phyloP scores from a whole-genome alignment of 2,113 vertebrate genomes.

The Chaenogobius annularis region DNA sequence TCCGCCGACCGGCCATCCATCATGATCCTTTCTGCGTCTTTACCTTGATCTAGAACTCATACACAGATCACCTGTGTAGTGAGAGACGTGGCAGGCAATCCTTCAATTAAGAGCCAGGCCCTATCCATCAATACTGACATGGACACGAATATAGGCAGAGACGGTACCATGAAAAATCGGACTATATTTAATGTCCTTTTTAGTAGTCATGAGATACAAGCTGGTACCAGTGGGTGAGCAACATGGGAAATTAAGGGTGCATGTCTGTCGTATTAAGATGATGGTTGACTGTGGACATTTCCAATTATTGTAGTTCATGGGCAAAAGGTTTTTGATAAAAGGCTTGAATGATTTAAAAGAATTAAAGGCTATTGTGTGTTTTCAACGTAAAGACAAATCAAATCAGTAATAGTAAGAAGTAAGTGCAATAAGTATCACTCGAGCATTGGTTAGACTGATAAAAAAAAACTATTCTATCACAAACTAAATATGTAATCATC shows the following conservation, averaged over 20 bases:
- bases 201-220: constrained; percentile 12
- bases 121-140: constrained; percentile 53
- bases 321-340: background rate
- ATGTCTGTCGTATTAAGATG: background rate
- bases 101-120: constrained; percentile 46
- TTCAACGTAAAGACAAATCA: background rate
- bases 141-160: constrained; percentile 1
- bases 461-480: too few species aligned
- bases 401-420: too few species aligned
- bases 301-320: background rate
- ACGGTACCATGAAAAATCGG: background rate
- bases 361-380: background rate
- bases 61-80: constrained; percentile 60
- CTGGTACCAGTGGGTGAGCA: background rate
- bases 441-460: too few species aligned
- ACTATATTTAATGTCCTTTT: background rate
- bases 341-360: background rate
- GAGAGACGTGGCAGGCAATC: constrained; percentile 52
- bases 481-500: background rate
- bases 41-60: constrained; percentile 60
- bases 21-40: constrained; percentile 31
- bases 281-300: background rate
- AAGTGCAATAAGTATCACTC: too few species aligned
- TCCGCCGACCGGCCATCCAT: constrained; percentile 51
- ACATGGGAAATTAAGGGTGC: background rate